Percentiles rank a stretch among this genome's conserved stretches.
Evolutionary conservation across 2,888 invertebrate species (phyloP).

Genomic region (Oscheius myriophilus): DNA sequence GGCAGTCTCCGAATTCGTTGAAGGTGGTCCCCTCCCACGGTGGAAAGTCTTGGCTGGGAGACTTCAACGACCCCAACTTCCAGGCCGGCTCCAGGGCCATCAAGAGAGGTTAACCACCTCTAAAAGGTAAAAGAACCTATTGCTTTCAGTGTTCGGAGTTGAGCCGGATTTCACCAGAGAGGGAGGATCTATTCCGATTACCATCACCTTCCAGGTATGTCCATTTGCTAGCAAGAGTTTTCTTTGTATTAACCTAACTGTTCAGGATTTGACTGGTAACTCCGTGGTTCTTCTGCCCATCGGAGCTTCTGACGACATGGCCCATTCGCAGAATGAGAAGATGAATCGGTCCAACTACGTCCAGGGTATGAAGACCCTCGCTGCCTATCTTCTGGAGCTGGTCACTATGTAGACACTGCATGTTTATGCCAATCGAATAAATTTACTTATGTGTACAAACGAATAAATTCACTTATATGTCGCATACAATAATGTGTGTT

Average conservation of each 20-base stretch:
- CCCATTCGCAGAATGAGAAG: conserved; percentile 98
- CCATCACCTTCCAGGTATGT: conserved; percentile 79
- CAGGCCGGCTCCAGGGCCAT: conserved; percentile 80
- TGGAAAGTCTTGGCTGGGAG: conserved; percentile 90
- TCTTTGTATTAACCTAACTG: neutral
- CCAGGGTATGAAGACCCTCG: conserved; percentile 63
- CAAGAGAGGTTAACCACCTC: conserved; percentile 64
- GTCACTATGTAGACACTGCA: conserved; percentile 22
- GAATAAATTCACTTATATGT: too few species aligned
- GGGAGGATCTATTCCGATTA: conserved; percentile 96
- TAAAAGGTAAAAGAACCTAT: conserved; percentile 76
- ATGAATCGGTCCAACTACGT: conserved; percentile 78
- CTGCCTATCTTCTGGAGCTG: conserved; percentile 64
- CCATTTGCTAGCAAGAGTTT: neutral
- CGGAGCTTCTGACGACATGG: conserved; percentile 94
- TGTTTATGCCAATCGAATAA: too few species aligned
- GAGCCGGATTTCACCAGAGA: conserved; percentile 95
- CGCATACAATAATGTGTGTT: too few species aligned
- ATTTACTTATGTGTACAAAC: too few species aligned
- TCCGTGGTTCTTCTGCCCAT: conserved; percentile 93
- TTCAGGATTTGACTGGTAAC: conserved; percentile 76
- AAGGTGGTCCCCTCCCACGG: conserved; percentile 77
- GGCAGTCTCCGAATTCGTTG: conserved; percentile 83
- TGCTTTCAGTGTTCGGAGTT: conserved; percentile 80
- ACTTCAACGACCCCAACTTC: conserved; percentile 91